Conservation (phyloP, 2,797 vertebrate species). For the Echeneis naucrates region DNA sequence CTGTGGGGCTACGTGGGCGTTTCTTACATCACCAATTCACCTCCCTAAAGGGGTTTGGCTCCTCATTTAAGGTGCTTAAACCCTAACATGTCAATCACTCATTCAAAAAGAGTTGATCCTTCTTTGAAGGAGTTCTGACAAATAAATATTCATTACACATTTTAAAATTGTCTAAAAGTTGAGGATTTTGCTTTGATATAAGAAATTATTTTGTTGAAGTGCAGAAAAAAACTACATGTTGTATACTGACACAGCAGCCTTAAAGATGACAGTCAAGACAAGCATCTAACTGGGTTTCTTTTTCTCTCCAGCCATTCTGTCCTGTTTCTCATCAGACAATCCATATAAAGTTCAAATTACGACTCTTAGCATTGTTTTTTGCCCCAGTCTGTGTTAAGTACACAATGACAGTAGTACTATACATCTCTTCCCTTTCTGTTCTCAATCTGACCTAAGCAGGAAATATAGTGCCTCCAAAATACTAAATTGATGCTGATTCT, state of each 20-base stretch:
- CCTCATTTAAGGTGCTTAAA: conserved; percentile 63
- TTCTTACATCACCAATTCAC: conserved; percentile 66
- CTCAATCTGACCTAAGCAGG: conserved; percentile 67
- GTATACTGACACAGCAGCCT: conserved; percentile 42
- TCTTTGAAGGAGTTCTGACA: conserved; percentile 14
- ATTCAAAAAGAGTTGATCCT: conserved; percentile 41
- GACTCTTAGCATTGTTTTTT: conserved; percentile 50
- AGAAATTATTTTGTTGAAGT: conserved; percentile 20
- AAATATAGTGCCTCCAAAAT: conserved; percentile 61
- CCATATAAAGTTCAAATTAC: conserved; percentile 68
- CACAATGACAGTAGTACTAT: conserved; percentile 65
- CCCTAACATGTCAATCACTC: conserved; percentile 50
- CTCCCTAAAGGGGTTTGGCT: conserved; percentile 71
- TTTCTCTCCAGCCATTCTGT: conserved; percentile 45
- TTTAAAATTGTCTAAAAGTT: conserved; percentile 20
- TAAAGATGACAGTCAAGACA: conserved; percentile 39
- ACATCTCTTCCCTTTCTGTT: conserved; percentile 64
- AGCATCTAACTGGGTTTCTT: conserved; percentile 35
- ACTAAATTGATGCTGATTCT: conserved; percentile 72
- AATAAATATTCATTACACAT: conserved; percentile 5
- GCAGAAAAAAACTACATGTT: conserved; percentile 33
- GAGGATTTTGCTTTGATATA: conserved; percentile 33
- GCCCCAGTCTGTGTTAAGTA: conserved; percentile 52
- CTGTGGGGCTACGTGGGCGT: conserved; percentile 63
- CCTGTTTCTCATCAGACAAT: conserved; percentile 62